Percentiles rank a stretch among this genome's conserved stretches.
phyloP scores from a whole-genome alignment of 2,113 vertebrate species.

The Gallinago jamesoni region DNA sequence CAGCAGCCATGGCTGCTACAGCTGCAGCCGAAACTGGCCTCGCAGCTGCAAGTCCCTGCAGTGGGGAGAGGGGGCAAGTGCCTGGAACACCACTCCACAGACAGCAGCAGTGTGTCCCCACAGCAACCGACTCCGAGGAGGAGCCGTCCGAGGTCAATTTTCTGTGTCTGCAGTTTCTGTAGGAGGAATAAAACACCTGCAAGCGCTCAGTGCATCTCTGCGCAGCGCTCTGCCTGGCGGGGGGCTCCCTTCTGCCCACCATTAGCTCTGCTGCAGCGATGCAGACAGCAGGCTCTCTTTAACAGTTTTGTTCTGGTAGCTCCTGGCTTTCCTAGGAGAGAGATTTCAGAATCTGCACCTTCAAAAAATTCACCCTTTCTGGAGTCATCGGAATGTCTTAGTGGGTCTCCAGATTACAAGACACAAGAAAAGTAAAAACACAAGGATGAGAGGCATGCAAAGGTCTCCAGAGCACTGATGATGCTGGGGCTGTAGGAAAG shows the following conservation, averaged over 20 bases:
- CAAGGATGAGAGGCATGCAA: not conserved
- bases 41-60: not conserved
- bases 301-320: not conserved
- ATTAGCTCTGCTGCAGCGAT: not conserved
- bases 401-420: not conserved
- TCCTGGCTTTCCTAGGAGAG: not conserved
- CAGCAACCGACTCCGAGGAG: not conserved
- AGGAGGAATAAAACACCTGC: not conserved
- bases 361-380: not conserved
- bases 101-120: not conserved
- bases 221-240: not conserved
- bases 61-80: not conserved
- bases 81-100: rapidly evolving
- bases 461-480: not conserved
- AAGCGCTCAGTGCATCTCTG: not conserved
- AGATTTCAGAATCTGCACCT: not conserved
- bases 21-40: rapidly evolving
- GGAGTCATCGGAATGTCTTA: not conserved
- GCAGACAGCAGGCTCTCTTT: not conserved
- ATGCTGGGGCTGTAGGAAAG: not conserved
- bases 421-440: not conserved
- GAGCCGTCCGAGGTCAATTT: not conserved
- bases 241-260: not conserved
- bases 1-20: not conserved
- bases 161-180: not conserved